A percentile compares a stretch with the other conserved stretches of the same genome.
phyloP scores from a whole-genome alignment of 64 coral and sea anemone genomes.

The Montipora capricornis region DNA sequence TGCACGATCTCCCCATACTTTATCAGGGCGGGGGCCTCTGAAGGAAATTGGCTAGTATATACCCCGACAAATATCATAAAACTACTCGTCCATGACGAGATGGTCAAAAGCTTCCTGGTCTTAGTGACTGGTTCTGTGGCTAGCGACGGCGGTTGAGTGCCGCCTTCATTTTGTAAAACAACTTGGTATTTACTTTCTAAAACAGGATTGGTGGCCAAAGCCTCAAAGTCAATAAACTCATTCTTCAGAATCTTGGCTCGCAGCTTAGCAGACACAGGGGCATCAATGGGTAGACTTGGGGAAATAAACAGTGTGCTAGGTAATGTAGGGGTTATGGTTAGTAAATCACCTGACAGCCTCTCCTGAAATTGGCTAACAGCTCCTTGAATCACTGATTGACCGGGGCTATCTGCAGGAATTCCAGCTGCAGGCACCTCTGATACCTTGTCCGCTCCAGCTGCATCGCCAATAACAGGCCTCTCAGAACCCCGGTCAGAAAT shows the following conservation, averaged over 20 bases:
- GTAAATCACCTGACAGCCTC: slow-evolving; percentile 1
- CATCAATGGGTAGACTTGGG: slow-evolving; percentile 33
- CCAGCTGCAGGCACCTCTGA: neutral
- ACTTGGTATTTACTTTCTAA: slow-evolving; percentile 11
- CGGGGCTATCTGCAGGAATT: neutral
- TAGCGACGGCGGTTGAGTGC: neutral
- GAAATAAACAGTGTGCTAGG: slow-evolving; percentile 34
- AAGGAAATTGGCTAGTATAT: slow-evolving; percentile 37
- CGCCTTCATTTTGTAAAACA: neutral
- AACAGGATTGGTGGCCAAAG: slow-evolving; percentile 15
- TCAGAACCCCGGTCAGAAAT: neutral
- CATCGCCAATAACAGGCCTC: neutral
- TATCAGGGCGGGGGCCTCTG: slow-evolving; percentile 3
- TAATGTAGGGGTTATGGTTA: neutral
- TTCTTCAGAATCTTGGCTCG: slow-evolving; percentile 44
- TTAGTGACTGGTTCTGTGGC: slow-evolving; percentile 30
- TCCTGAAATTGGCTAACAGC: slow-evolving; percentile 9
- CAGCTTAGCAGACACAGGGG: slow-evolving; percentile 9
- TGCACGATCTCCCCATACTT: slow-evolving; percentile 44
- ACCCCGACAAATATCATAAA: slow-evolving; percentile 63
- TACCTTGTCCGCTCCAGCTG: slow-evolving; percentile 1
- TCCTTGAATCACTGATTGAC: neutral
- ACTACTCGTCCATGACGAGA: slow-evolving; percentile 32
- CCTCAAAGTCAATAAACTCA: slow-evolving; percentile 56
- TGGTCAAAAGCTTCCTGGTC: neutral